Percentiles rank a stretch among this genome's conserved stretches.
phyloP scores from a whole-genome alignment of 64 coral and sea anemone genomes.

The Porites lutea region DNA sequence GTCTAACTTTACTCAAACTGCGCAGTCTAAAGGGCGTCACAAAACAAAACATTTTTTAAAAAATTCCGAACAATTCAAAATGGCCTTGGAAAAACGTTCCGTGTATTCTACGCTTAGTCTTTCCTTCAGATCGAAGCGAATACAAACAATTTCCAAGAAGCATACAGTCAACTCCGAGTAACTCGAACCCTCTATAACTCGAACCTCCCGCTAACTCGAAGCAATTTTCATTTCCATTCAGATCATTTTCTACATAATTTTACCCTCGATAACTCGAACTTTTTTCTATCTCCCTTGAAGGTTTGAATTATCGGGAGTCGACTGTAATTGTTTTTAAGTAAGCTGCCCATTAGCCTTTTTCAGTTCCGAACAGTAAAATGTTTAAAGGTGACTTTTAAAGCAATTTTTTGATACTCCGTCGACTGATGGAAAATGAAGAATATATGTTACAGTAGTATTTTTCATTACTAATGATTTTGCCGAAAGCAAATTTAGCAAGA shows the following conservation, averaged over 20 bases:
- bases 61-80: background rate
- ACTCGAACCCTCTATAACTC: no score
- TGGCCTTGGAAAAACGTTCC: background rate
- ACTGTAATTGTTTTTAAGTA: background rate
- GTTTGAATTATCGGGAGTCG: no score
- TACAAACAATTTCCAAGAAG: background rate
- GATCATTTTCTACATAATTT: no score
- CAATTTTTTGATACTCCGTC: background rate
- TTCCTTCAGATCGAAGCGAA: background rate
- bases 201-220: no score
- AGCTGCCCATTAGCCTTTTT: background rate
- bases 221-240: no score
- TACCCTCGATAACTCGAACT: no score
- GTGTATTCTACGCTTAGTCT: background rate
- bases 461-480: background rate
- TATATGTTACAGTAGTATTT: background rate
- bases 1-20: background rate
- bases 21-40: no score
- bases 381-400: background rate
- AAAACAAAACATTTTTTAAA: background rate
- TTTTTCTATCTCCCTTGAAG: no score
- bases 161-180: no score
- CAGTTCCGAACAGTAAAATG: background rate
- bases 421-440: slow-evolving; percentile 7
- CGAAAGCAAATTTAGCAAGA: background rate